These are phyloP conservation scores for Latrodectus elegans DNA, from an alignment of 2,888 invertebrate genomes.

Conservation along the genomic window DNA sequence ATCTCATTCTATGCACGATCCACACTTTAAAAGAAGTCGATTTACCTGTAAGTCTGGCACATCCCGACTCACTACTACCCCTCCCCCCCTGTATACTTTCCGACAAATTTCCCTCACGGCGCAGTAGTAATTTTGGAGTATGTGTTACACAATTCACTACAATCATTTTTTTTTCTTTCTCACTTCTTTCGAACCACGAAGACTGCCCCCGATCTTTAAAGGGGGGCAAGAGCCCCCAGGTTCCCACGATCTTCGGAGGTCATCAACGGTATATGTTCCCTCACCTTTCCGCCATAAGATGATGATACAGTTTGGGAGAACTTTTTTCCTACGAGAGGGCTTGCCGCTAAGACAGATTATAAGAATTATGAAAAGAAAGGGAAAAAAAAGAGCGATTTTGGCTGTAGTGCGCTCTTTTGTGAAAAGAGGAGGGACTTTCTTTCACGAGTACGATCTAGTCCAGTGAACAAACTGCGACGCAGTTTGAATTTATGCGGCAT, in stretches of 20 bases:
- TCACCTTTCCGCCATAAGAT: slow-evolving; percentile 15
- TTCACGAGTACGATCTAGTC: no score
- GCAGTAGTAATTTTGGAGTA: slow-evolving; percentile 1
- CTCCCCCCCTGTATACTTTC: not conserved
- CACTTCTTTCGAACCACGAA: not conserved
- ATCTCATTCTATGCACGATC: not conserved
- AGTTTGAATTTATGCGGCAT: no score
- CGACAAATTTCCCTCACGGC: slow-evolving; percentile 12
- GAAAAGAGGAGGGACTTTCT: not conserved
- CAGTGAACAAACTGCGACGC: no score
- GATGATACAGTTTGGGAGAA: slow-evolving; percentile 14
- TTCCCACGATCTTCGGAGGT: slow-evolving; percentile 61
- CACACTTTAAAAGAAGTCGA: not conserved
- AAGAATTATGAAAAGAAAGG: not conserved
- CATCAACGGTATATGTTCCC: slow-evolving; percentile 41
- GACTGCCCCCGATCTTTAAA: not conserved
- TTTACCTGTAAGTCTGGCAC: not conserved
- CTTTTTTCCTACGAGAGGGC: not conserved
- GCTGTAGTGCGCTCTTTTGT: not conserved
- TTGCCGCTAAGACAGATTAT: no score
- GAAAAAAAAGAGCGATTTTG: slow-evolving; percentile 4
- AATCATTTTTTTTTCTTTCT: not conserved
- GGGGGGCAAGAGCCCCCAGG: not conserved
- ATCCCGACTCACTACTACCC: not conserved
- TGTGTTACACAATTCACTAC: slow-evolving; percentile 8